phyloP scores from a whole-genome alignment of 92 coral and sea anemone genomes.

The Desmophyllum pertusum region DNA sequence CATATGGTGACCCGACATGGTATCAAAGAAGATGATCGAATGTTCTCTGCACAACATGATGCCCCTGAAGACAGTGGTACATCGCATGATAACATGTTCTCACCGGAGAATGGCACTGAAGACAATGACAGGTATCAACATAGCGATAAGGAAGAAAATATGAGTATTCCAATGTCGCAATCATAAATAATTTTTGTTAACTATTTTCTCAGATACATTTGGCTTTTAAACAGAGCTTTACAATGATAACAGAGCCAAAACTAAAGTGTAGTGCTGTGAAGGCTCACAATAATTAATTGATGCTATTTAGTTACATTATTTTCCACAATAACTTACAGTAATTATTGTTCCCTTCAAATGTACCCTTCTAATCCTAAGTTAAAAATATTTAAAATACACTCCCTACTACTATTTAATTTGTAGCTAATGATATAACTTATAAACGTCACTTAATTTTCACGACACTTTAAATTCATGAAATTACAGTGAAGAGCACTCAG shows the following conservation, averaged over 20 bases:
- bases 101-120: slow-evolving; percentile 2
- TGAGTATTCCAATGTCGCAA: slow-evolving; percentile 15
- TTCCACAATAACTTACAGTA: too few relatives aligned
- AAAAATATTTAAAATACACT: too few relatives aligned
- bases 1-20: slow-evolving; percentile 83
- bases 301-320: too few relatives aligned
- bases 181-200: neutral
- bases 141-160: slow-evolving; percentile 8
- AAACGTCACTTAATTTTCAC: too few relatives aligned
- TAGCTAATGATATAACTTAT: too few relatives aligned
- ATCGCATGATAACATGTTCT: neutral
- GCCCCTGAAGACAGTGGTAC: slow-evolving; percentile 11
- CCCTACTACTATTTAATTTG: too few relatives aligned
- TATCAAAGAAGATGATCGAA: slow-evolving; percentile 31
- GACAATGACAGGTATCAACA: neutral
- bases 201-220: neutral
- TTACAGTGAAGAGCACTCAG: too few relatives aligned
- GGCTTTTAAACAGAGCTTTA: neutral
- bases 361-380: too few relatives aligned
- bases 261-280: too few relatives aligned
- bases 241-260: neutral
- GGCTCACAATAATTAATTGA: too few relatives aligned
- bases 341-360: too few relatives aligned
- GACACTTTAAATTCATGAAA: too few relatives aligned
- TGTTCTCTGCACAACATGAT: slow-evolving; percentile 32